Conservation (phyloP, 1,140 invertebrate species). For the Acromyrmex heyeri region DNA sequence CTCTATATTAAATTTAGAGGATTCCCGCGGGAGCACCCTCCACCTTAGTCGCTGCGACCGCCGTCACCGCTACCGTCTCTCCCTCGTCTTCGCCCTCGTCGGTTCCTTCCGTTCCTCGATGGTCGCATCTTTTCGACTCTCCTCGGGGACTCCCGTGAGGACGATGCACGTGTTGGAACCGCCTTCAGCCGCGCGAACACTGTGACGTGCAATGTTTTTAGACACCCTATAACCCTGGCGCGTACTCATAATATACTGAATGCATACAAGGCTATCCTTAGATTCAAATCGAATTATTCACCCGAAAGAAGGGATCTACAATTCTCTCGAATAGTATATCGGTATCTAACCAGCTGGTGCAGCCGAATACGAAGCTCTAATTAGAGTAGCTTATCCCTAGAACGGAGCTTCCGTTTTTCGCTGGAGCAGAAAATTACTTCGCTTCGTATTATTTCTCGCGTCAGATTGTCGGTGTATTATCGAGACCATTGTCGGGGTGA, state of each 20-base stretch:
- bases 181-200: conserved; percentile 19
- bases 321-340: conserved; percentile 68
- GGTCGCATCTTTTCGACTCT: conserved; percentile 72
- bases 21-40: conserved; percentile 79
- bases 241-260: conserved; percentile 51
- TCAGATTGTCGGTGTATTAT: conserved; percentile 34
- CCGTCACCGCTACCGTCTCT: conserved; percentile 39
- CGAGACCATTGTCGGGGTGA: background rate
- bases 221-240: conserved; percentile 49
- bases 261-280: conserved; percentile 15
- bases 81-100: conserved; percentile 41
- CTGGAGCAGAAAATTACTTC: conserved; percentile 42
- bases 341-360: conserved; percentile 8
- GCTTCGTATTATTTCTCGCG: conserved; percentile 45
- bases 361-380: conserved; percentile 46
- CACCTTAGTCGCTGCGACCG: conserved; percentile 60
- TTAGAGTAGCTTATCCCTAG: conserved; percentile 46
- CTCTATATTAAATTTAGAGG: conserved; percentile 86
- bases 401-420: conserved; percentile 8
- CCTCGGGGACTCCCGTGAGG: conserved; percentile 68
- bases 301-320: conserved; percentile 70
- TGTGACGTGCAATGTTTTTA: conserved; percentile 49
- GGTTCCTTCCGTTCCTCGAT: conserved; percentile 65
- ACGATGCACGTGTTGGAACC: conserved; percentile 72
- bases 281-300: conserved; percentile 69